Evolutionary conservation across 2,888 invertebrate genomes (phyloP), one percentile per base, ranked within the genome.

Genomic region (Scaptomyza tumidula): DNA sequence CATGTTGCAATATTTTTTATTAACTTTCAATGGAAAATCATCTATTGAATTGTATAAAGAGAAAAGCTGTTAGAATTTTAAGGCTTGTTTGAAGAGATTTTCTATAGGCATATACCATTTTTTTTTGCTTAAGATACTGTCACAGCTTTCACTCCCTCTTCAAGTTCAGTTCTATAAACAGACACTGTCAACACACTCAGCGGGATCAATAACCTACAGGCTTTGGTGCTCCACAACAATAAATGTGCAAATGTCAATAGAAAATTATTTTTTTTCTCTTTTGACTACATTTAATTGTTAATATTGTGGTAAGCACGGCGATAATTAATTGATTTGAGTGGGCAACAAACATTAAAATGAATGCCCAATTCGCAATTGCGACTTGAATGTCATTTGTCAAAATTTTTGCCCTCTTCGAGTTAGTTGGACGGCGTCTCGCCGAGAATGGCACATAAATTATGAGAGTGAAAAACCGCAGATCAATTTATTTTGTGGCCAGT

Each of bases 241-340:
- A 45, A 39, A 54, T 44, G 29, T 29, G 9, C 41, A 46, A 53
- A 45, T 37, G 27, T 14, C 50, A 29, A 44, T 49, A 62, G 13
- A 14, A 55, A 49, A 33, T 53, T 41, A 16, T 29, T 59, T 45
- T 45, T 41, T 35, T 33, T 14, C 54, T 46, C 14, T 37, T 46
- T 19, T 29, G 44, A 14, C 19, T 31, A 33, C 39, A 31, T 64
- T 56, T 59, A 60, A 72, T 69, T 82, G 57, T 71, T 71, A 35
- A 56, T 44, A 48, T 55, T 16, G 39, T 7, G 29, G 39, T 52
- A 44, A 64, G 46, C 9, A 56, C 43, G 19, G 56, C 60, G 55
- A 65, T 89, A 86, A 89, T 86, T 86, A 86, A 86, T 86, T 89
- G 82, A 75, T 76, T 78, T 74, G 16, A 61, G 13, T 19, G 67